These are phyloP conservation scores for Tachypleus tridentatus DNA, from an alignment of 1,140 invertebrate species.

Conservation along the genomic window DNA sequence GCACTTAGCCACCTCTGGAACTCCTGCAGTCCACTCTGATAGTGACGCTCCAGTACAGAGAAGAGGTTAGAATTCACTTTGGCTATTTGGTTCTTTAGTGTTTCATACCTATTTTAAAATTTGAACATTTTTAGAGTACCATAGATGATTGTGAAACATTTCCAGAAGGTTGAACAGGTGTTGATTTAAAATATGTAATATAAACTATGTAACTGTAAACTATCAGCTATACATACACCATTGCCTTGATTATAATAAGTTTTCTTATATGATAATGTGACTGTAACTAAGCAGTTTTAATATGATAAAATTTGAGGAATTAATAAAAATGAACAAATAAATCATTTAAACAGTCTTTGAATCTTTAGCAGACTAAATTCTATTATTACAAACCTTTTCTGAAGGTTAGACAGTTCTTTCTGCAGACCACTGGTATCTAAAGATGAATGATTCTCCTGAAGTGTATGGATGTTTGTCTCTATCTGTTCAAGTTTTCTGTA, in stretches of 20 bases:
- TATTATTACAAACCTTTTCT: slow-evolving; percentile 38
- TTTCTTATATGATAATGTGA: no score
- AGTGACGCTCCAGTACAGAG: slow-evolving; percentile 72
- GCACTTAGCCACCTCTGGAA: slow-evolving; percentile 62
- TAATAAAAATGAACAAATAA: not conserved
- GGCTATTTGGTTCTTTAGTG: slow-evolving; percentile 53
- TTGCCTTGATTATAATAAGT: no score
- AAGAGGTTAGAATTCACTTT: slow-evolving; percentile 69
- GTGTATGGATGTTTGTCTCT: slow-evolving; percentile 50
- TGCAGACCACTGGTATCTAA: slow-evolving; percentile 53
- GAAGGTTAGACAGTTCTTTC: slow-evolving; percentile 63
- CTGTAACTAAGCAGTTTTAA: no score
- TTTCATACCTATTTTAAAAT: slow-evolving; percentile 45
- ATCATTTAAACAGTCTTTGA: not conserved
- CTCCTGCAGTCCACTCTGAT: slow-evolving; percentile 67
- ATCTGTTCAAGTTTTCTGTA: slow-evolving; percentile 51
- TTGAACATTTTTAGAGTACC: no score
- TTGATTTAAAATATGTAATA: no score
- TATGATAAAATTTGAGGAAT: not conserved
- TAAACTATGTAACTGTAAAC: no score
- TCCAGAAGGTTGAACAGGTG: no score
- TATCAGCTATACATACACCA: no score
- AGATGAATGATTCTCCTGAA: slow-evolving; percentile 62
- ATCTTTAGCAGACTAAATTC: not conserved
- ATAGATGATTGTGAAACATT: no score